phyloP scores from a whole-genome alignment of 2,113 vertebrate species.

The human (Homo sapiens) region GRCh38 chr4:104402001-104402500 shows the following conservation, averaged over 20 bases:
- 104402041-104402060: neutral
- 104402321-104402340: neutral
- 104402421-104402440: constrained; percentile 11
- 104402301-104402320: neutral
- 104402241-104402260: too few species aligned
- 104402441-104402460: neutral
- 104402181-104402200: too few species aligned
- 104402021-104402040: neutral
- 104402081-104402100: too few species aligned
- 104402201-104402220: too few species aligned
- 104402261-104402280: neutral
- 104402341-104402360: neutral
- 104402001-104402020: neutral
- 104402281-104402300: neutral
- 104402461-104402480: neutral
- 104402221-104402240: too few species aligned
- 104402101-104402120: too few species aligned
- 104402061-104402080: neutral
- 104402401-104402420: neutral
- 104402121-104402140: too few species aligned
- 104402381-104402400: neutral
- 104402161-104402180: too few species aligned
- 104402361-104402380: neutral
- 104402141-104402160: too few species aligned
- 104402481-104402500: too few species aligned